Evolutionary conservation across 2,888 invertebrate genomes (phyloP), one percentile per base, ranked within the genome.

Genomic region (Patella ulyssiponensis): DNA sequence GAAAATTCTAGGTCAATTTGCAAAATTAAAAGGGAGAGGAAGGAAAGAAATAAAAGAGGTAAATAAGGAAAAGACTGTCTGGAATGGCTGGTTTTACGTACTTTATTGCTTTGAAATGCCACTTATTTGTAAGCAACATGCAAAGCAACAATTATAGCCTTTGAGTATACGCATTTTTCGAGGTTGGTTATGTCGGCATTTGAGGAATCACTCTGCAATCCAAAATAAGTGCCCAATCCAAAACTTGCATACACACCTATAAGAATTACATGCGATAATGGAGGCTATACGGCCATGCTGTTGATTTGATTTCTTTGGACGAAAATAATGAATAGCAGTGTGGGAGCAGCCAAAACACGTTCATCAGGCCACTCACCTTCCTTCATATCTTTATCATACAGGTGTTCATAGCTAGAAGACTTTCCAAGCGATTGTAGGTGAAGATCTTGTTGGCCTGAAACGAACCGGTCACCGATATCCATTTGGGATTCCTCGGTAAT

Each of bases 401-500:
- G 84, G 58, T 88, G 84, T 81, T 90, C 89, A 80, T 86, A 90
- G 78, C 89, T 88, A 69, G 88, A 88, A 11, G 88, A 83, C 54
- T 81, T 82, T 51, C 86, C 87, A 58, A 81, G 75, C 17, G 83
- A 74, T 69, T 83, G 80, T 73, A 87, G 83, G 76, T 88, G 86
- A 23, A 81, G 75, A 73, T 88, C 87, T 9, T 82, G 80, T 73
- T 89, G 90, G 74, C 86, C 86, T 69, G 87, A 87, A 77, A 88
- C 89, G 81, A 89, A 88, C 52, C 84, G 82, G 77, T 87, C 88
- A 23, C 91, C 91, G 56, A 89, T 88, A 69, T 90, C 89, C 54
- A 86, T 80, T 76, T 86, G 85, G 78, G 83, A 85, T 9, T 84
- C 85, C 76, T 85, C 86, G 64, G 69, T 75, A 79, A 83, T 80